phyloP scores from a whole-genome alignment of 2,888 invertebrate species.

The Drosophila colorata region DNA sequence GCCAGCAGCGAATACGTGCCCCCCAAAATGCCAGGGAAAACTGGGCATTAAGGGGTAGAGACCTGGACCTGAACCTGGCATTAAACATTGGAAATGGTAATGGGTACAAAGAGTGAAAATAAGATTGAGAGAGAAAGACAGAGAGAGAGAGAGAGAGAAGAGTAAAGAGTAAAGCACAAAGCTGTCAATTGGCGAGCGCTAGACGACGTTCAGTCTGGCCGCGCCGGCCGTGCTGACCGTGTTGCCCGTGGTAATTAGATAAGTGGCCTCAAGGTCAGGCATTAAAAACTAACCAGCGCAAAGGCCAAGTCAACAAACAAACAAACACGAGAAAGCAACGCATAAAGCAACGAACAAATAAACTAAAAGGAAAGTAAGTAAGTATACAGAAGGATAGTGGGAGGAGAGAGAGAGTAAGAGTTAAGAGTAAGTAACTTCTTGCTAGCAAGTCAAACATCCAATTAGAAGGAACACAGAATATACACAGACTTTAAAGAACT shows the following conservation, averaged over 20 bases:
- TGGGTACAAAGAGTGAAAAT: not conserved
- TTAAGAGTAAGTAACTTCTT: slow-evolving; percentile 56
- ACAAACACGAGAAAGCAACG: slow-evolving; percentile 30
- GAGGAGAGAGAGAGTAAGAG: not conserved
- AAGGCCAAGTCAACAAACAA: slow-evolving; percentile 41
- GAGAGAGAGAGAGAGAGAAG: not conserved
- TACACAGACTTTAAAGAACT: slow-evolving; percentile 66
- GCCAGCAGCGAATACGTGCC: slow-evolving; percentile 31
- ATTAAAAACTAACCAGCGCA: slow-evolving; percentile 58
- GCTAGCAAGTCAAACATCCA: slow-evolving; percentile 80
- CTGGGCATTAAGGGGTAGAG: slow-evolving; percentile 1
- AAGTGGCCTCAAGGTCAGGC: slow-evolving; percentile 74
- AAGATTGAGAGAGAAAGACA: not conserved
- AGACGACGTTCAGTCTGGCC: slow-evolving; percentile 62
- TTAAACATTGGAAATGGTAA: slow-evolving; percentile 5
- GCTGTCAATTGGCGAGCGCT: slow-evolving; percentile 27
- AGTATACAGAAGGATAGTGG: not conserved
- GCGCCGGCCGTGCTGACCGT: slow-evolving; percentile 2
- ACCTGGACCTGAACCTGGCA: not conserved
- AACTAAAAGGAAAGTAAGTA: slow-evolving; percentile 25
- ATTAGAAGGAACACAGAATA: slow-evolving; percentile 71
- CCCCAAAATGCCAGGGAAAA: slow-evolving; percentile 27
- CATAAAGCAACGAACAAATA: slow-evolving; percentile 39
- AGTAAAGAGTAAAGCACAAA: slow-evolving; percentile 14
- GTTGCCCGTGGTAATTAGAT: slow-evolving; percentile 66